Conservation (phyloP, 2,113 vertebrate genomes). For the Mustela lutreola region DNA sequence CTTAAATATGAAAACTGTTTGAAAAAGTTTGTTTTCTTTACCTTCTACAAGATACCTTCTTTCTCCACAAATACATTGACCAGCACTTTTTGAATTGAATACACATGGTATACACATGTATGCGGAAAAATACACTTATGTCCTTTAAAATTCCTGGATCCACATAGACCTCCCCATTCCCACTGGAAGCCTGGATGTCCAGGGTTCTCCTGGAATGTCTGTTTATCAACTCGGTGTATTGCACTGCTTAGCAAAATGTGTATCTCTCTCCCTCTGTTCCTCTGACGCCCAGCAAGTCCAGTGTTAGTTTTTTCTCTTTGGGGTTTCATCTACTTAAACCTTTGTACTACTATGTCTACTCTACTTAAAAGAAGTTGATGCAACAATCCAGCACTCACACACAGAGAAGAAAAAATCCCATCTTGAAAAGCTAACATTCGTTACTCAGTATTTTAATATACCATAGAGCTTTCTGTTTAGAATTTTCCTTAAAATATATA, state of each 20-base stretch:
- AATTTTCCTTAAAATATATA: constrained; percentile 70
- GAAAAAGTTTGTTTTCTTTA: background rate
- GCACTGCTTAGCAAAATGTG: background rate
- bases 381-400: background rate
- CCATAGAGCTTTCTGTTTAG: constrained; percentile 53
- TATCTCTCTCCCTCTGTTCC: background rate
- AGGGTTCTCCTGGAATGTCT: background rate
- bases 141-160: constrained; percentile 25
- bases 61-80: constrained; percentile 15
- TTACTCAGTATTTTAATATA: constrained; percentile 69
- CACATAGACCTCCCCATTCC: background rate
- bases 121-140: constrained; percentile 26
- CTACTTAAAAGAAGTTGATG: constrained; percentile 51
- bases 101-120: background rate
- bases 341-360: background rate
- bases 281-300: background rate
- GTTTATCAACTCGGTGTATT: background rate
- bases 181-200: background rate
- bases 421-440: constrained; percentile 49
- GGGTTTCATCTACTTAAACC: constrained; percentile 23
- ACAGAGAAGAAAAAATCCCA: constrained; percentile 49
- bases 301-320: background rate
- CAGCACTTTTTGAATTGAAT: constrained; percentile 12
- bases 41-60: background rate
- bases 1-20: constrained; percentile 42